Evolutionary conservation across 2,797 vertebrate genomes (phyloP).

Genomic region (Esox lucius): DNA sequence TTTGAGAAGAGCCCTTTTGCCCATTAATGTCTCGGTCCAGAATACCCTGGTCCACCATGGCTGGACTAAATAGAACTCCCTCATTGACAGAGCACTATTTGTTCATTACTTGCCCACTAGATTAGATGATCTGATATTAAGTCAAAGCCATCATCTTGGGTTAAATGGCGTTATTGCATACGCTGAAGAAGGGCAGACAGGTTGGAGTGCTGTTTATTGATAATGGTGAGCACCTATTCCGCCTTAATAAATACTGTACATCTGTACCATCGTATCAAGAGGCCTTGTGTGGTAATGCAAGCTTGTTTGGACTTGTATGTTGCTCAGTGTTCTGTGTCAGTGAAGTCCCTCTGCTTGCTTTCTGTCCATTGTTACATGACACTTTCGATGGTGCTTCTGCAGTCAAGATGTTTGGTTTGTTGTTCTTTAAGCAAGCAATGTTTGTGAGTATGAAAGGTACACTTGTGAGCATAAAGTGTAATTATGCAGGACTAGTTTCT

Average conservation of each 20-base stretch:
- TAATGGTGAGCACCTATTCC: slow-evolving; percentile 59
- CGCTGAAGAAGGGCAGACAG: slow-evolving; percentile 18
- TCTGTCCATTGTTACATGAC: slow-evolving; percentile 7
- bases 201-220: slow-evolving; percentile 34
- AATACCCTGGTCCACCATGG: too few relatives aligned
- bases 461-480: slow-evolving; percentile 66
- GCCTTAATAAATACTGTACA: slow-evolving; percentile 69
- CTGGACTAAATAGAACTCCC: too few relatives aligned
- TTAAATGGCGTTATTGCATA: slow-evolving; percentile 3
- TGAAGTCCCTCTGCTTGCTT: background rate
- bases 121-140: background rate
- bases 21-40: too few relatives aligned
- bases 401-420: slow-evolving; percentile 65
- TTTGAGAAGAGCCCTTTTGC: too few relatives aligned
- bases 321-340: slow-evolving; percentile 54
- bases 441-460: slow-evolving; percentile 56
- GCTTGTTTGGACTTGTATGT: slow-evolving; percentile 42
- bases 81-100: too few relatives aligned
- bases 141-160: background rate
- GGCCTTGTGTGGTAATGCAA: slow-evolving; percentile 71
- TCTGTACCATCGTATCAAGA: slow-evolving; percentile 60
- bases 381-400: slow-evolving; percentile 67
- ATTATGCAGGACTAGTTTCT: slow-evolving; percentile 82
- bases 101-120: too few relatives aligned
- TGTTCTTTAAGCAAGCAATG: slow-evolving; percentile 59